A percentile compares a stretch with the other conserved stretches of the same genome.
Conservation (phyloP, 2,797 vertebrate genomes). For the Sylvia borin region DNA sequence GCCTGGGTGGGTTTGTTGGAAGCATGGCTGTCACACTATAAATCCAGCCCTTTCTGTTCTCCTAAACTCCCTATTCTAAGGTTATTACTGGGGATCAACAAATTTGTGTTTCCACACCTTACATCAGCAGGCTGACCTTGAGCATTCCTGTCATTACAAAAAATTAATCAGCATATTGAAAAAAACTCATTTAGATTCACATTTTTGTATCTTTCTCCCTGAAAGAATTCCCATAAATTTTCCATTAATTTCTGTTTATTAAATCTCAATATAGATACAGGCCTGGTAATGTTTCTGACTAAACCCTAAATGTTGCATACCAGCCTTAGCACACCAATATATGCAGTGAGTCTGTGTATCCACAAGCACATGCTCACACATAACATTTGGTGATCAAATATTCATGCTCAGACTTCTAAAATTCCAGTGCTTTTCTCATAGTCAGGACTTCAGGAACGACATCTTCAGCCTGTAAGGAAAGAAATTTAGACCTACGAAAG, state of each 20-base stretch:
- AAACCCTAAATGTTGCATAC: neutral
- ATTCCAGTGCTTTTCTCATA: neutral
- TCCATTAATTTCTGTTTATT: neutral
- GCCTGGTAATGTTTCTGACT: neutral
- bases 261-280: neutral
- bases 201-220: neutral
- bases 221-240: neutral
- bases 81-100: neutral
- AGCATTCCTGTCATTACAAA: neutral
- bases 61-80: neutral
- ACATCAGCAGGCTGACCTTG: neutral
- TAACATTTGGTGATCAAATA: conserved; percentile 7
- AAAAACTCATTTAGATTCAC: neutral
- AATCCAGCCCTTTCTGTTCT: neutral
- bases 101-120: neutral
- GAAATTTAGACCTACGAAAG: neutral
- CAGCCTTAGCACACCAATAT: neutral
- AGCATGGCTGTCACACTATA: neutral
- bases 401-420: neutral
- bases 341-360: neutral
- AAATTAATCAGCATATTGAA: neutral
- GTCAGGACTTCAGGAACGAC: neutral
- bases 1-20: neutral
- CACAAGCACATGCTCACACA: neutral
- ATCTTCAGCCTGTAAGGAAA: neutral